Conservation (phyloP, 2,797 vertebrate species). For the Sylvilagus floridanus region DNA sequence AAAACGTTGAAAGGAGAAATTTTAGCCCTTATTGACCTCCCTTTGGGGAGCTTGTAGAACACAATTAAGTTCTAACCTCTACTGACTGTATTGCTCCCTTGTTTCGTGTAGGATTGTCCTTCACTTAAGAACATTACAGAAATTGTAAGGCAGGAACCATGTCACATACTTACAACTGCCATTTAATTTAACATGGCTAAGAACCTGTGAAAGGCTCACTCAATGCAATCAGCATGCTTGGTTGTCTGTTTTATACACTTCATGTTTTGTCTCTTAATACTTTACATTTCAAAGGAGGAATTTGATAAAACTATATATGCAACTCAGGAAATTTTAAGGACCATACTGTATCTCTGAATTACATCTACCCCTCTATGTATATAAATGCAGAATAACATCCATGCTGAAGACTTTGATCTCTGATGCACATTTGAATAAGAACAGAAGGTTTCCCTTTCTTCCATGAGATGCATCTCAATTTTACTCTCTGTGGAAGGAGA, state of each 20-base stretch:
- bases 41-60: not conserved
- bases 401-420: not conserved
- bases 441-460: not conserved
- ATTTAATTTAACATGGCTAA: not conserved
- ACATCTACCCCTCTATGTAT: no score
- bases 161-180: not conserved
- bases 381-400: not conserved
- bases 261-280: not conserved
- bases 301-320: not conserved
- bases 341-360: not conserved
- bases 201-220: not conserved
- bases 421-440: not conserved
- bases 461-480: not conserved
- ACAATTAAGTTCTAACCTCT: slow-evolving; percentile 51
- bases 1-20: slow-evolving; percentile 31
- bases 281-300: not conserved
- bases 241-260: not conserved
- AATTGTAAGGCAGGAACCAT: not conserved
- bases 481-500: not conserved
- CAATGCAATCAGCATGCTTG: not conserved
- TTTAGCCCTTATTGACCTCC: slow-evolving; percentile 37
- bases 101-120: slow-evolving; percentile 18
- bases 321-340: not conserved
- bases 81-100: not conserved
- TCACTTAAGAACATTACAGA: not conserved